phyloP scores from a whole-genome alignment of 2,113 vertebrate genomes.

The Jaculus jaculus region DNA sequence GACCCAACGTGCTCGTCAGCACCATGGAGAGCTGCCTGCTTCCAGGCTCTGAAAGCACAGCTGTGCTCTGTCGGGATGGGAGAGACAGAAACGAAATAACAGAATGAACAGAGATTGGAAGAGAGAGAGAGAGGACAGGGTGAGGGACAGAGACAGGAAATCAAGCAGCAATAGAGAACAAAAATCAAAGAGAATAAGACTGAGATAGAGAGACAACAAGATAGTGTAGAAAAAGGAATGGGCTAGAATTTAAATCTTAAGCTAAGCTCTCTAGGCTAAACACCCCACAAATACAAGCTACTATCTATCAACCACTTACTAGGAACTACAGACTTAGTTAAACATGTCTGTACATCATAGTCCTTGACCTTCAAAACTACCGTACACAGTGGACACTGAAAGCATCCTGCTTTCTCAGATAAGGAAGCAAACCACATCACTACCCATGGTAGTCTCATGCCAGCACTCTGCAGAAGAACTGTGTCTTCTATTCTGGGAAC shows the following conservation, averaged over 20 bases:
- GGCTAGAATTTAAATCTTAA: constrained; percentile 11
- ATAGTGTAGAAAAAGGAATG: background rate
- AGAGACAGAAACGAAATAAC: background rate
- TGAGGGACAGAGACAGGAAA: background rate
- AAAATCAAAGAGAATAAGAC: background rate
- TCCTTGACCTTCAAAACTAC: background rate
- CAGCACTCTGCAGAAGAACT: background rate
- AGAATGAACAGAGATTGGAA: background rate
- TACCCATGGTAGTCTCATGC: background rate
- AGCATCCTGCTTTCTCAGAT: background rate
- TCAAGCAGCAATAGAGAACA: background rate
- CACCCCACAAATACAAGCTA: background rate
- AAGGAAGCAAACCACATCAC: background rate
- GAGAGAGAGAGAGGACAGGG: background rate
- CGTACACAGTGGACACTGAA: background rate
- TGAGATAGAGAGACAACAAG: background rate
- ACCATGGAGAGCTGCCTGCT: constrained; percentile 18
- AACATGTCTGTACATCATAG: background rate
- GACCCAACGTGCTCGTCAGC: background rate
- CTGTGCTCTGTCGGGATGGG: background rate
- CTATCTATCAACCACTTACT: background rate
- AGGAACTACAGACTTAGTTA: background rate
- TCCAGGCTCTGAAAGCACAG: background rate
- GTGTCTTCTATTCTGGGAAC: background rate
- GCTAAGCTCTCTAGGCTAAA: background rate